These are phyloP conservation scores for Neoarius graeffei DNA, from an alignment of 2,113 vertebrate species.

Conservation along the genomic window DNA sequence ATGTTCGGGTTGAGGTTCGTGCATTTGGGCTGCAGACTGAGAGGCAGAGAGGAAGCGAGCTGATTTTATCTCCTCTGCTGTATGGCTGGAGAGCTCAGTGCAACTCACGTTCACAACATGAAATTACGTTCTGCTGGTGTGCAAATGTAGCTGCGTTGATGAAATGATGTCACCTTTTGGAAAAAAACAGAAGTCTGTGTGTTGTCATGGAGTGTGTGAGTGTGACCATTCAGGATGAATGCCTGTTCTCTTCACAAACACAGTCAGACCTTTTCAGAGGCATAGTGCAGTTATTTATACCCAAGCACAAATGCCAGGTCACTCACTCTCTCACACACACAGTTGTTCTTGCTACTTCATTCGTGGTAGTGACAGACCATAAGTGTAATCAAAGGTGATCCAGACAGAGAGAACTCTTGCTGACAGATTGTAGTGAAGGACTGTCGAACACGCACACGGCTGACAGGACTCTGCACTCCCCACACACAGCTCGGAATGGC, in stretches of 20 bases:
- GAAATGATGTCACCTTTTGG: background rate
- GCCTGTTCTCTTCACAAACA: constrained; percentile 16
- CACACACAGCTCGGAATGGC: constrained; percentile 1
- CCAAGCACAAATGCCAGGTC: constrained; percentile 27
- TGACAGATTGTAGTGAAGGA: background rate
- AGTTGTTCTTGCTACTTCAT: constrained; percentile 3
- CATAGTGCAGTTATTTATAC: constrained; percentile 51
- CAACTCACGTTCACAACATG: background rate
- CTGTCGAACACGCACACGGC: background rate
- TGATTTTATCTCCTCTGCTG: background rate
- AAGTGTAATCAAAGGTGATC: background rate
- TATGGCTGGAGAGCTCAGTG: background rate
- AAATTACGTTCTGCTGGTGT: background rate
- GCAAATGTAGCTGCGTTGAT: background rate
- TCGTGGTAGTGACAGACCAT: background rate
- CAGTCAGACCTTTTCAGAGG: constrained; percentile 38
- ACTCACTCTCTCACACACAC: background rate
- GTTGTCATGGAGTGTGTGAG: background rate
- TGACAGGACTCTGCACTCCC: background rate
- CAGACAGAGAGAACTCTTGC: too few species aligned
- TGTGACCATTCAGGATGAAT: background rate
- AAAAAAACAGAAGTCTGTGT: background rate
- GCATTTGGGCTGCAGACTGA: background rate
- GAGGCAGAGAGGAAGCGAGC: background rate
- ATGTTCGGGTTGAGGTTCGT: background rate